phyloP scores from a whole-genome alignment of 2,797 vertebrate genomes.

The Poeciliopsis infans region DNA sequence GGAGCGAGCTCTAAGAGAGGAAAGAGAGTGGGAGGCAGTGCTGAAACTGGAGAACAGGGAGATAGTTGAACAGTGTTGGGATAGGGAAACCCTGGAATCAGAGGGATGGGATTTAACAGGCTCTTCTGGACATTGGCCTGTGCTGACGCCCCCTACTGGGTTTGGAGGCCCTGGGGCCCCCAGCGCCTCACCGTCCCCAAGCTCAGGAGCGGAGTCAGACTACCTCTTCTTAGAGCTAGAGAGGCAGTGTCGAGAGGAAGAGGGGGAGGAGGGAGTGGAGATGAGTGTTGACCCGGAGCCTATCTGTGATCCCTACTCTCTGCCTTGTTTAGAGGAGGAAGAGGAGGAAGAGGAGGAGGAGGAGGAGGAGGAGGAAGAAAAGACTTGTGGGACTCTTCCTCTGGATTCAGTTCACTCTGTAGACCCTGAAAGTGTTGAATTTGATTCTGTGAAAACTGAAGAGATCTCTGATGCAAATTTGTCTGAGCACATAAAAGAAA shows the following conservation, averaged over 20 bases:
- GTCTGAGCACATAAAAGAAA: conserved; percentile 35
- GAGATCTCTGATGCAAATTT: conserved; percentile 22
- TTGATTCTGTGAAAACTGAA: conserved; percentile 27
- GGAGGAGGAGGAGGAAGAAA: conserved; percentile 48
- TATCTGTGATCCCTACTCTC: conserved; percentile 64
- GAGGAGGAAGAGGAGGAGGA: conserved; percentile 47
- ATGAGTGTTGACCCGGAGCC: conserved; percentile 73
- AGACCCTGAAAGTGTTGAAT: conserved; percentile 27
- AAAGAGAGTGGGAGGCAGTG: conserved; percentile 84
- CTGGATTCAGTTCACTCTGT: conserved; percentile 36
- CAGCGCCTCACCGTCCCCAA: conserved; percentile 79
- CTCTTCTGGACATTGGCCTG: conserved; percentile 78
- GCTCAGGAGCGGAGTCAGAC: conserved; percentile 80
- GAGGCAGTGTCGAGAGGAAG: conserved; percentile 80
- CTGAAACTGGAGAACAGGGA: conserved; percentile 85
- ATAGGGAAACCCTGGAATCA: conserved; percentile 72
- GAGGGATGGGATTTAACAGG: conserved; percentile 75
- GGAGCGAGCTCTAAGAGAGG: conserved; percentile 76
- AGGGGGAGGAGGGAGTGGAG: conserved; percentile 76
- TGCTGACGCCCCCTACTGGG: conserved; percentile 80
- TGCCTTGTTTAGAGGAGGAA: conserved; percentile 59
- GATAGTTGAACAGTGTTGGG: conserved; percentile 69
- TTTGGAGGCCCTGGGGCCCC: conserved; percentile 76
- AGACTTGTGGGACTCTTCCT: conserved; percentile 47
- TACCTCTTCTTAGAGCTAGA: conserved; percentile 85